Percentiles rank a stretch among this genome's conserved stretches.
Evolutionary conservation across 2,888 invertebrate genomes (phyloP).

Genomic region (Leptothorax acervorum): DNA sequence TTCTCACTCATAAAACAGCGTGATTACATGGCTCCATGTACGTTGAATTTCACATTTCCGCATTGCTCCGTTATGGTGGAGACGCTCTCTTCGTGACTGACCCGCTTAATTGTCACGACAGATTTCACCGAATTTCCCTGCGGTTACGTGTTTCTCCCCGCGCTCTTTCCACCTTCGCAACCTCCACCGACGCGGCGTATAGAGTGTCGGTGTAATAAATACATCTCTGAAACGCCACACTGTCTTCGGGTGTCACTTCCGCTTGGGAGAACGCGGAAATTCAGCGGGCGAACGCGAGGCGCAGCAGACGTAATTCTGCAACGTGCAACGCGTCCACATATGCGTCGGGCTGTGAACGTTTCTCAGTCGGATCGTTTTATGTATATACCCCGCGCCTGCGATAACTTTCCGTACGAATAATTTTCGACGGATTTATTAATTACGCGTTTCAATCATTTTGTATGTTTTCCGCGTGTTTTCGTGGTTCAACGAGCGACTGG

Average conservation of each 20-base stretch:
- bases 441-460: slow-evolving; percentile 50
- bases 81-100: slow-evolving; percentile 38
- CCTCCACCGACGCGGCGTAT: slow-evolving; percentile 20
- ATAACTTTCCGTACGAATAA: slow-evolving; percentile 44
- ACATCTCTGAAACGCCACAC: slow-evolving; percentile 60
- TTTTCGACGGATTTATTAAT: slow-evolving; percentile 52
- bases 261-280: slow-evolving; percentile 25
- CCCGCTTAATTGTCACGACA: slow-evolving; percentile 70
- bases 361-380: slow-evolving; percentile 34
- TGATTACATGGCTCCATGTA: slow-evolving; percentile 3
- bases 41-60: slow-evolving; percentile 43
- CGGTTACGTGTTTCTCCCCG: slow-evolving; percentile 52
- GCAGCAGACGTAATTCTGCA: slow-evolving; percentile 14
- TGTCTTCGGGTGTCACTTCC: slow-evolving; percentile 47
- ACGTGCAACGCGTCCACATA: background rate
- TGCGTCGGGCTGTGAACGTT: background rate
- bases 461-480: slow-evolving; percentile 41
- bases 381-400: slow-evolving; percentile 6
- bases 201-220: slow-evolving; percentile 70
- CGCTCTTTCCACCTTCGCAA: slow-evolving; percentile 46
- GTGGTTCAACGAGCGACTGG: slow-evolving; percentile 36
- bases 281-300: slow-evolving; percentile 17
- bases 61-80: background rate
- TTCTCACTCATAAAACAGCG: background rate
- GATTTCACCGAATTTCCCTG: slow-evolving; percentile 68